Base-by-base conservation (phyloP, 2,113 vertebrate species). In the Garra rufa region DNA sequence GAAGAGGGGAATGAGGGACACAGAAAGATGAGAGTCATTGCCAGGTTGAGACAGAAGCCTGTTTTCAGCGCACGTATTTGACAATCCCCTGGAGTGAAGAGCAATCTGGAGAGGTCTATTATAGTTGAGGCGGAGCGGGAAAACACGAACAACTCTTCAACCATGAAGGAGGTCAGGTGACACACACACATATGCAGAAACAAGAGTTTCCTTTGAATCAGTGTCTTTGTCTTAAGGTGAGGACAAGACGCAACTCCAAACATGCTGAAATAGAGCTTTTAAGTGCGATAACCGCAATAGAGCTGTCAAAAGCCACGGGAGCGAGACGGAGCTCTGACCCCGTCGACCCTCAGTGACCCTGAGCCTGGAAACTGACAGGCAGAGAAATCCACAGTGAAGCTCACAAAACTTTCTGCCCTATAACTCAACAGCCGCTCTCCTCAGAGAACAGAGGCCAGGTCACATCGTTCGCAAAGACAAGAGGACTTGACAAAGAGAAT, bases 21-120 rank as follows among this genome's bases (percentile, higher is more conserved):
- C 8, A 30, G 0, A 71, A 19, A 78, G 85, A 44, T 15, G 69
- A 78, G 63, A 65, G 11, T 43, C 30, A 21, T 57, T 21, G 17
- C 71, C 65, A 86, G 21, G 50, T 63, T 83, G 44, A 86, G 28
- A 86, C 43, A 74, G 41, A 79, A 34, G 44, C 30, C 17, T 70
- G 59, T 52, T 67, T 76, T 84, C 19, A 48, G 44, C 9, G n/a
- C 83, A 70, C 74, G 34, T 52, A 69, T 69, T 26, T 4, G 30
- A 76, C 9, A 55, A 63, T 57, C 30, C 34, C 48, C 48, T 43
- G 11, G 70, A 78, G 59, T 69, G 61, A 59, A 77, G 61, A 77
- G 34, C 26, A 46, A 78, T 48, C 13, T 69, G 46, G 30, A 70
- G 75, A 43, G 75, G 24, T 76, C 48, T 8, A 28, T 84, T 77